Evolutionary conservation across 2,888 invertebrate species (phyloP).

Genomic region (Cheilosia soror): DNA sequence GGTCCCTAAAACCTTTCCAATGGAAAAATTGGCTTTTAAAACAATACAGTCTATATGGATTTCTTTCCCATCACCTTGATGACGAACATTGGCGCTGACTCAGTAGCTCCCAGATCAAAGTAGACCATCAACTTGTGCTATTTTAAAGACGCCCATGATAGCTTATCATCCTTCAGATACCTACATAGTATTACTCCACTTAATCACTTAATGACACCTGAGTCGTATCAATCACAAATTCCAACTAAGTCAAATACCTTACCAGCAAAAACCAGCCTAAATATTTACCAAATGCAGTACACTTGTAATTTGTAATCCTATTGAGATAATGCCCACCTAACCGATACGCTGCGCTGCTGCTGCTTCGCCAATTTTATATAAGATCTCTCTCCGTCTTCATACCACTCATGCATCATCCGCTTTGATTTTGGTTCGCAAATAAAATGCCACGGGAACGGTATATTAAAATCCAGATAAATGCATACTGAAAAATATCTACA

Average conservation of each 20-base stretch:
- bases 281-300: conserved; percentile 44
- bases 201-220: no score
- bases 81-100: no score
- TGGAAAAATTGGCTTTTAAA: no score
- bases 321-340: conserved; percentile 53
- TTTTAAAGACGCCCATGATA: no score
- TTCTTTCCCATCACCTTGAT: no score
- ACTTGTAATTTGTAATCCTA: conserved; percentile 53
- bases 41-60: no score
- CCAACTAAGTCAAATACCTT: conserved; percentile 1
- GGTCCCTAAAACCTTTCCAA: no score
- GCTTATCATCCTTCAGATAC: no score
- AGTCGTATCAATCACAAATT: background rate
- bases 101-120: no score
- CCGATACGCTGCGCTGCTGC: conserved; percentile 29
- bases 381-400: conserved; percentile 10
- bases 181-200: no score
- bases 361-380: conserved; percentile 49
- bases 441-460: conserved; percentile 60
- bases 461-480: conserved; percentile 74
- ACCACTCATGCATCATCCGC: conserved; percentile 48
- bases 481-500: conserved; percentile 67
- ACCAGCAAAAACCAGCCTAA: background rate
- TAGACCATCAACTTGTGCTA: no score
- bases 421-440: conserved; percentile 20